Conservation (phyloP, 2,888 invertebrate species). For the Eupithecia subfuscata region DNA sequence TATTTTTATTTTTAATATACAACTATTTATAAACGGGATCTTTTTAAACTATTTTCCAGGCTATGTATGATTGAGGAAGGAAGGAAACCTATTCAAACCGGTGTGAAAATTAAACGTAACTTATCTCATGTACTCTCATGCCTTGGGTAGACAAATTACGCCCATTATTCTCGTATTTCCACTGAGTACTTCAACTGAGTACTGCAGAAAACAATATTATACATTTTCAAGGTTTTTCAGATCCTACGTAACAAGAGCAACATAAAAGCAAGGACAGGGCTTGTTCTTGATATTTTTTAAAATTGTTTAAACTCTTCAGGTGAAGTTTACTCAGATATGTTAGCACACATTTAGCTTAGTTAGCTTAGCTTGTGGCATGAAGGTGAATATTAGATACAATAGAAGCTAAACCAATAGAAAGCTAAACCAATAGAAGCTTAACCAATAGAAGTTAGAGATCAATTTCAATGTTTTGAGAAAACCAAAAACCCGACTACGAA, state of each 20-base stretch:
- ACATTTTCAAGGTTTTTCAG: neutral
- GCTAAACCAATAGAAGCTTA: too few species aligned
- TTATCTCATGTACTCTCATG: neutral
- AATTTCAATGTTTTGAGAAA: too few species aligned
- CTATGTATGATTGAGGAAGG: neutral
- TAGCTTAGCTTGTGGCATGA: too few species aligned
- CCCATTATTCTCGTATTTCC: conserved; percentile 30
- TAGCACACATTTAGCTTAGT: too few species aligned
- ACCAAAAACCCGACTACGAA: too few species aligned
- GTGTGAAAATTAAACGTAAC: neutral
- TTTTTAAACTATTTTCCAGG: too few species aligned
- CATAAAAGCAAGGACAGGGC: neutral
- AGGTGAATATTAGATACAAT: too few species aligned
- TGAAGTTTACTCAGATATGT: too few species aligned
- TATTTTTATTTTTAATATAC: too few species aligned
- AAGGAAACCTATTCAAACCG: neutral
- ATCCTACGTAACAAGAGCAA: neutral
- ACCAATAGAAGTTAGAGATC: too few species aligned
- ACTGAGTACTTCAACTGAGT: neutral
- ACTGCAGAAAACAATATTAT: neutral
- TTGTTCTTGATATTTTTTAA: neutral
- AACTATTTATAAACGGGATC: too few species aligned
- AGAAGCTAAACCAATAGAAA: too few species aligned
- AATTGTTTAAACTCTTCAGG: neutral
- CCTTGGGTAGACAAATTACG: conserved; percentile 15